A percentile compares a stretch with the other conserved stretches of the same genome.
Evolutionary conservation across 2,113 vertebrate genomes (phyloP).

Genomic region (Brienomyrus longianalis): DNA sequence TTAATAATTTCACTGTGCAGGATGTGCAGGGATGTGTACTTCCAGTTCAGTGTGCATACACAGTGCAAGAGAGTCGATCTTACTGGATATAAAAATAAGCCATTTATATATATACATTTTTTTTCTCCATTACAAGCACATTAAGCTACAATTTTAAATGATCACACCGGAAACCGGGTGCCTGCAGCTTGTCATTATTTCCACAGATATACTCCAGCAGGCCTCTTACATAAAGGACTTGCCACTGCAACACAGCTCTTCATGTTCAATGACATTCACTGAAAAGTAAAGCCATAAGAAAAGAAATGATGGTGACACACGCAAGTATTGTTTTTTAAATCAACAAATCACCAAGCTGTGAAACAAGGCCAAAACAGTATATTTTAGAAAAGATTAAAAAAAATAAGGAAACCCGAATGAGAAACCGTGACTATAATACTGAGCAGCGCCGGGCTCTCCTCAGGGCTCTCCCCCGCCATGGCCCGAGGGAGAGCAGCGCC

Average conservation of each 20-base stretch:
- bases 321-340: background rate
- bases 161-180: background rate
- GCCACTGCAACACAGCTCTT: constrained; percentile 6
- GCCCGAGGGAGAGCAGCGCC: background rate
- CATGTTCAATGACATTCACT: constrained; percentile 3
- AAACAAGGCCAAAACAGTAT: constrained; percentile 14
- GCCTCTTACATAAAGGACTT: constrained; percentile 5
- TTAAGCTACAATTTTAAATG: background rate
- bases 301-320: background rate
- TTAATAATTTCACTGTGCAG: constrained; percentile 6
- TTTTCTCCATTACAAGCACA: background rate
- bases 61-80: constrained; percentile 6
- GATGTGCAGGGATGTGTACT: background rate
- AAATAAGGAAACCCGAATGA: constrained; percentile 19
- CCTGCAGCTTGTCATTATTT: background rate
- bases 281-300: constrained; percentile 1
- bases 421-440: constrained; percentile 25
- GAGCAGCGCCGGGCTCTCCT: background rate
- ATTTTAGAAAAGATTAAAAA: background rate
- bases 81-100: constrained; percentile 18
- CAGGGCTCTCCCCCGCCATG: background rate
- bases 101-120: background rate
- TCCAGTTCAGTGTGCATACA: constrained; percentile 5
- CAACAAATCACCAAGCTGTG: constrained; percentile 15
- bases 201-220: background rate